Percentiles rank a stretch among this genome's conserved stretches.
phyloP scores from a whole-genome alignment of 2,113 vertebrate species.

The Nothocercus julius region DNA sequence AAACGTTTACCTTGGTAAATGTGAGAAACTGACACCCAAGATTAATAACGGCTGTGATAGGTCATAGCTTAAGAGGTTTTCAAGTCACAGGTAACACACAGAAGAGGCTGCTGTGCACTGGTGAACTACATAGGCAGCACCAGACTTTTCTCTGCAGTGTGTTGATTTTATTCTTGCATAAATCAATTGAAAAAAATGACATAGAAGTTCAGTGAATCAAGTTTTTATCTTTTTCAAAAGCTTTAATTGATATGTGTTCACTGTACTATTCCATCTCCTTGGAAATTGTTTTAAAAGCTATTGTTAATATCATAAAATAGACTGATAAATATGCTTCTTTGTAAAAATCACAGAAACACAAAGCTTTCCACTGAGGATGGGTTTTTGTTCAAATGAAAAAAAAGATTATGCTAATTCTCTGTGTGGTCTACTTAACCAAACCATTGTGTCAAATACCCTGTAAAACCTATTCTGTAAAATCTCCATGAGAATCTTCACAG shows the following conservation, averaged over 20 bases:
- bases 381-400: constrained; percentile 2
- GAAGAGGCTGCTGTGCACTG: fast-evolving
- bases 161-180: not conserved
- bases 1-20: not conserved
- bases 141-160: not conserved
- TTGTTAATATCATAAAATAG: not conserved
- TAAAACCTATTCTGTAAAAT: not conserved
- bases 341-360: not conserved
- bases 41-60: not conserved
- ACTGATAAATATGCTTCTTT: not conserved
- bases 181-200: not conserved
- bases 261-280: not conserved
- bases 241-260: not conserved
- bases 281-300: not conserved
- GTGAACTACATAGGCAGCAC: not conserved
- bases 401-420: constrained; percentile 21
- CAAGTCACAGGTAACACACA: not conserved
- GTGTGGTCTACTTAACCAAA: not conserved
- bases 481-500: not conserved
- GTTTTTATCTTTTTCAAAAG: not conserved
- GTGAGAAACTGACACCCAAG: not conserved
- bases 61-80: not conserved
- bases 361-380: not conserved
- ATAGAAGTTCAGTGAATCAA: not conserved
- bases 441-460: not conserved